Conservation (phyloP, 2,797 vertebrate genomes). For the Xenentodon cancila region DNA sequence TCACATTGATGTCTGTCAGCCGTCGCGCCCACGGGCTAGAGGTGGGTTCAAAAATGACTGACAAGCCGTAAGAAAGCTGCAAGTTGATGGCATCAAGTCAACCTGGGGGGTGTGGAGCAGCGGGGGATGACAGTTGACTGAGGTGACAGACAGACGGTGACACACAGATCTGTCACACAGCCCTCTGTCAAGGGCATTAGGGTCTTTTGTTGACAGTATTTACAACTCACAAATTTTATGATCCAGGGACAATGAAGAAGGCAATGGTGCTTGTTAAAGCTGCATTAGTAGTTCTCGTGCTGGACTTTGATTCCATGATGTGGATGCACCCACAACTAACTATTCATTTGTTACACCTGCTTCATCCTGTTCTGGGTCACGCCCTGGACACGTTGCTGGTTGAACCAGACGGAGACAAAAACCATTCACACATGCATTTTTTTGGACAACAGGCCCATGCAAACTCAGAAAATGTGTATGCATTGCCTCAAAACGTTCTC, state of each 20-base stretch:
- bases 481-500: slow-evolving; percentile 26
- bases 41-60: slow-evolving; percentile 58
- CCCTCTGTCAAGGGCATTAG: slow-evolving; percentile 61
- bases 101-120: slow-evolving; percentile 32
- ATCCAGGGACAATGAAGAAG: neutral
- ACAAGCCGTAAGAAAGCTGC: slow-evolving; percentile 48
- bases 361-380: too few species aligned
- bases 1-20: slow-evolving; percentile 55
- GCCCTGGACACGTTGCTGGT: too few species aligned
- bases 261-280: neutral
- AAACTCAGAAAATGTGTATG: neutral
- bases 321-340: too few species aligned
- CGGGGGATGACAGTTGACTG: slow-evolving; percentile 45
- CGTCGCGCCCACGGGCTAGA: slow-evolving; percentile 30
- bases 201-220: slow-evolving; percentile 41
- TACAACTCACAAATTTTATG: slow-evolving; percentile 2
- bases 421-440: too few species aligned
- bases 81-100: slow-evolving; percentile 49
- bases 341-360: too few species aligned
- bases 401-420: too few species aligned
- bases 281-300: neutral
- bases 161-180: slow-evolving; percentile 57
- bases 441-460: too few species aligned
- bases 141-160: slow-evolving; percentile 53
- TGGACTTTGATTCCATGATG: too few species aligned